Conservation (phyloP, 2,888 invertebrate genomes). For the Penaeus monodon region DNA sequence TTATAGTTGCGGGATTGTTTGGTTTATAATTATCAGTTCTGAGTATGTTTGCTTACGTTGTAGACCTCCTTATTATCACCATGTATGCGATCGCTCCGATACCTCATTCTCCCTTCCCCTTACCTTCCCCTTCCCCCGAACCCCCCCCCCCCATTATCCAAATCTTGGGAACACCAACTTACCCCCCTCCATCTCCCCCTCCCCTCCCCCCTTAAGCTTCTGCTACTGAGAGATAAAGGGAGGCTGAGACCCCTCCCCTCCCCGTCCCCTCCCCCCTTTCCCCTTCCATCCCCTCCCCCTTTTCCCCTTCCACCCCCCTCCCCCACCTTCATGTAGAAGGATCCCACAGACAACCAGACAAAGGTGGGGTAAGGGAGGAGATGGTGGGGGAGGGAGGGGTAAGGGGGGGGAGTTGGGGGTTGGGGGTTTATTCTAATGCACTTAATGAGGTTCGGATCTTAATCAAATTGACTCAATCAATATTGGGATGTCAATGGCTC, state of each 20-base stretch:
- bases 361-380: not conserved
- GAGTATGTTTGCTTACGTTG: too few relatives aligned
- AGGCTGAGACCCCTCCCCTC: not conserved
- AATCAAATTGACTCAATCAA: conserved; percentile 50
- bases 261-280: not conserved
- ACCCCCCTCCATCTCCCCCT: not conserved
- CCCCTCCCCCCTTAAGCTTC: not conserved
- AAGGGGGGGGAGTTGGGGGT: not conserved
- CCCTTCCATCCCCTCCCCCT: not conserved
- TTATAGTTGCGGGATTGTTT: too few relatives aligned
- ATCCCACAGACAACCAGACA: not conserved
- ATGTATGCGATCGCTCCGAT: not conserved
- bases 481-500: conserved; percentile 37
- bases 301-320: not conserved
- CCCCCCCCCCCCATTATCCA: not conserved
- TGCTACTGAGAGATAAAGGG: too few relatives aligned
- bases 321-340: not conserved
- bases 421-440: not conserved
- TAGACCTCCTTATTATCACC: too few relatives aligned
- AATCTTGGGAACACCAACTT: not conserved
- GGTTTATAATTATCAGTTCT: too few relatives aligned
- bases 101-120: not conserved
- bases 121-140: not conserved
- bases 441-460: conserved; percentile 47
- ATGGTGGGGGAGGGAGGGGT: not conserved